Evolutionary conservation across 2,113 vertebrate species (phyloP).

Genomic region (Istiophorus platypterus): DNA sequence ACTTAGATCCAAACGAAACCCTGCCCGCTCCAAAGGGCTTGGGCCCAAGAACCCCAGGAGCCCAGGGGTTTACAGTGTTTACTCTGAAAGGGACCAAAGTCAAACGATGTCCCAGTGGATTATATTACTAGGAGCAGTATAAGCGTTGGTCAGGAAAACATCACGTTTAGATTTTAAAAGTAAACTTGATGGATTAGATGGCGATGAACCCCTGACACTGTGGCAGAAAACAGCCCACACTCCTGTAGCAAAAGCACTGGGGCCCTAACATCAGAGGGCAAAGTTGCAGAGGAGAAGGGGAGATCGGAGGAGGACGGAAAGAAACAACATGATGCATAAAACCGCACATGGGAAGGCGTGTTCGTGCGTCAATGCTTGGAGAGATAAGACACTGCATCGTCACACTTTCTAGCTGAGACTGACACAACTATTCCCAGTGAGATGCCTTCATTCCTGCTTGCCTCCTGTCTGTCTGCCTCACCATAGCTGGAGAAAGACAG

Average conservation of each 20-base stretch:
- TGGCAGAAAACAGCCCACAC: neutral
- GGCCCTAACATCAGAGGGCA: neutral
- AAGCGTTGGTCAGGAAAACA: neutral
- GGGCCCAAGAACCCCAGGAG: too few species aligned
- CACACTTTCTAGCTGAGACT: neutral
- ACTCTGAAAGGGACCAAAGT: neutral
- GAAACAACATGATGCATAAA: conserved; percentile 6
- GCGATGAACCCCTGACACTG: too few species aligned
- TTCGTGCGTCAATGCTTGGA: conserved; percentile 38
- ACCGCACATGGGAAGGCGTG: neutral
- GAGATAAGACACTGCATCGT: conserved; percentile 33
- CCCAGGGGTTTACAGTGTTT: neutral
- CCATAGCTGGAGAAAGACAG: neutral
- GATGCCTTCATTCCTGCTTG: neutral
- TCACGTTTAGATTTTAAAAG: neutral
- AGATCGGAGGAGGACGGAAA: neutral
- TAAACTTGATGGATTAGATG: neutral
- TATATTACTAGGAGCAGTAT: neutral
- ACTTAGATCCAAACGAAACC: too few species aligned
- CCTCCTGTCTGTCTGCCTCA: neutral
- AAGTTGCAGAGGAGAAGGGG: conserved; percentile 3
- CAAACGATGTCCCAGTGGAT: neutral
- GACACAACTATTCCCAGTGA: neutral
- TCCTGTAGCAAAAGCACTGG: neutral
- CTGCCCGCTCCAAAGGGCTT: too few species aligned